A percentile compares a stretch with the other conserved stretches of the same genome.
Conservation (phyloP, 2,888 invertebrate species). For the Limnephilus rhombicus region DNA sequence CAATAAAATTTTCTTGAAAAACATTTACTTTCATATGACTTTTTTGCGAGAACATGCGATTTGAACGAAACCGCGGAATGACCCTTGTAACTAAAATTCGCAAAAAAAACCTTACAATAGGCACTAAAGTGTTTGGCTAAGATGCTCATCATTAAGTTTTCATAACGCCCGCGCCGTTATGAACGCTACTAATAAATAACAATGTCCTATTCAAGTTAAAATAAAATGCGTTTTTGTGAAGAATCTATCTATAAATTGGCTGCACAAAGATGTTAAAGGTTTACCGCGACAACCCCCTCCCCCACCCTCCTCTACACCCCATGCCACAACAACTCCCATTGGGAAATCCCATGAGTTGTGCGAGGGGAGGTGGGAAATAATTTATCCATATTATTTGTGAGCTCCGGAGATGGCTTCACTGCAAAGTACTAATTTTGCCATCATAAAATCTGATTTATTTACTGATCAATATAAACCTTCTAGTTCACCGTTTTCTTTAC, state of each 20-base stretch:
- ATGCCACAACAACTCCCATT: background rate
- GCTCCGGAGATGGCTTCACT: background rate
- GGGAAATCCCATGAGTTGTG: background rate
- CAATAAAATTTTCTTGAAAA: too few relatives aligned
- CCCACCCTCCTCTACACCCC: background rate
- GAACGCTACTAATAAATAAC: background rate
- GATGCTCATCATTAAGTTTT: too few relatives aligned
- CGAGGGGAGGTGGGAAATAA: background rate
- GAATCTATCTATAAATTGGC: background rate
- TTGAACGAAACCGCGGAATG: too few relatives aligned
- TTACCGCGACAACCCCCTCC: background rate
- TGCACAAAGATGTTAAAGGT: background rate
- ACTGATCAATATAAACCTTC: background rate
- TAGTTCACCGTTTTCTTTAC: background rate
- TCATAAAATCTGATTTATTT: background rate
- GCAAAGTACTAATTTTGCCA: background rate
- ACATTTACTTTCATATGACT: too few relatives aligned
- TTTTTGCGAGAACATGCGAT: too few relatives aligned
- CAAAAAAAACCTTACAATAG: too few relatives aligned
- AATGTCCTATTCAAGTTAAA: background rate
- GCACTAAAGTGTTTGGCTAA: too few relatives aligned
- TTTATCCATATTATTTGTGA: background rate
- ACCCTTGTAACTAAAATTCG: too few relatives aligned
- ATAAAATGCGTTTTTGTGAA: background rate
- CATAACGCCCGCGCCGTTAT: too few relatives aligned